Conservation (phyloP, 2,113 vertebrate genomes). For the Sinocyclocheilus grahami region DNA sequence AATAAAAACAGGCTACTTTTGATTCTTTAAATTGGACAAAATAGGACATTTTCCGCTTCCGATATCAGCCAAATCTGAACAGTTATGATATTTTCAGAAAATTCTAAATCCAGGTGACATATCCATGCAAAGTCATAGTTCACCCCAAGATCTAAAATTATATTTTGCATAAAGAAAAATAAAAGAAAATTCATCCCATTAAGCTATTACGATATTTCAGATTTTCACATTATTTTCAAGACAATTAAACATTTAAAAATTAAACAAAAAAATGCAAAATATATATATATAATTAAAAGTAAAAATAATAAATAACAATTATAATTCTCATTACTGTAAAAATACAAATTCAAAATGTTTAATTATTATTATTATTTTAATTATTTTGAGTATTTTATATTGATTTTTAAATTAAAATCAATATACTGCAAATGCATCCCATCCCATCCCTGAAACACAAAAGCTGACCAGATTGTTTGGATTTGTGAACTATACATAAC, state of each 20-base stretch:
- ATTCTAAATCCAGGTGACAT: too few relatives aligned
- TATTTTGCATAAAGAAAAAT: not conserved
- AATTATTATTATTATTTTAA: too few relatives aligned
- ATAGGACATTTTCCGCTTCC: not conserved
- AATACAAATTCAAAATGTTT: not conserved
- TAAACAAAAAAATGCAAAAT: not conserved
- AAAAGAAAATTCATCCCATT: not conserved
- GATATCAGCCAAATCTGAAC: not conserved
- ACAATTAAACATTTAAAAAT: not conserved
- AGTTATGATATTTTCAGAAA: too few relatives aligned
- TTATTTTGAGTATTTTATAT: too few relatives aligned
- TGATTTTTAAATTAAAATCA: too few relatives aligned
- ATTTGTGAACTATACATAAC: conserved; percentile 4
- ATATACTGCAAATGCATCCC: too few relatives aligned
- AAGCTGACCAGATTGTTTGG: not conserved
- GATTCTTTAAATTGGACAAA: too few relatives aligned
- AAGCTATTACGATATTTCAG: too few relatives aligned
- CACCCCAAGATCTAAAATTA: not conserved
- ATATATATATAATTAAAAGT: not conserved
- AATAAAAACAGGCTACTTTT: not conserved
- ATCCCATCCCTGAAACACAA: conserved; percentile 5
- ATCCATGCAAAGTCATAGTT: too few relatives aligned
- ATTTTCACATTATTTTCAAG: not conserved
- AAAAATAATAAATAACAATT: too few relatives aligned
- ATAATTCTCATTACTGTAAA: not conserved